A percentile compares a stretch with the other conserved stretches of the same genome.
phyloP scores from a whole-genome alignment of 1,140 invertebrate species.

The Lucilia cuprina region DNA sequence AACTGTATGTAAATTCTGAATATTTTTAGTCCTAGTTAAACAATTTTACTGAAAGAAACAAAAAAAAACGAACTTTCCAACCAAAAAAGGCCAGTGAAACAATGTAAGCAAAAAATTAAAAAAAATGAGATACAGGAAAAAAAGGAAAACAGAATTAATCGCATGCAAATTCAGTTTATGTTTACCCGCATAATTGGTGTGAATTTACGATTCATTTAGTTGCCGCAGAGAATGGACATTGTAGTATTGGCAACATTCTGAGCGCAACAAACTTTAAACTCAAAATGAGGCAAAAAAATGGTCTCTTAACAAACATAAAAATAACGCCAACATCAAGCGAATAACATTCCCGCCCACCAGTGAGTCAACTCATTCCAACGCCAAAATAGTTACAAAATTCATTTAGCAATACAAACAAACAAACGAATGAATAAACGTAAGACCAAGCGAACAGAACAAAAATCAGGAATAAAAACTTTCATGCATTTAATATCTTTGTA shows the following conservation, averaged over 20 bases:
- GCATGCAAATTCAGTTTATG: slow-evolving; percentile 41
- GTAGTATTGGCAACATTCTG: not conserved
- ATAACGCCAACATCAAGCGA: not conserved
- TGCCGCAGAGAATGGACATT: slow-evolving; percentile 26
- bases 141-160: slow-evolving; percentile 28
- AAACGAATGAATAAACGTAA: no score
- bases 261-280: not conserved
- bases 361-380: no score
- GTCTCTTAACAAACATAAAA: slow-evolving; percentile 23
- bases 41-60: not conserved
- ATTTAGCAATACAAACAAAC: not conserved
- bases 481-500: not conserved
- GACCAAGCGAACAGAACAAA: not conserved
- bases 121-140: not conserved
- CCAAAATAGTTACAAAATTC: slow-evolving; percentile 10
- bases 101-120: not conserved
- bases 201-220: slow-evolving; percentile 42
- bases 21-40: not conserved
- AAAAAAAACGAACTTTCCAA: not conserved
- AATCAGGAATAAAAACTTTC: not conserved
- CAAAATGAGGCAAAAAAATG: not conserved
- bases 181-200: slow-evolving; percentile 42
- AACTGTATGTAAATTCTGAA: not conserved
- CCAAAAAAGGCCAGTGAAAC: not conserved
- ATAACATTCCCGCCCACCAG: no score